phyloP scores from a whole-genome alignment of 2,797 vertebrate species.

The Pipistrellus kuhlii region DNA sequence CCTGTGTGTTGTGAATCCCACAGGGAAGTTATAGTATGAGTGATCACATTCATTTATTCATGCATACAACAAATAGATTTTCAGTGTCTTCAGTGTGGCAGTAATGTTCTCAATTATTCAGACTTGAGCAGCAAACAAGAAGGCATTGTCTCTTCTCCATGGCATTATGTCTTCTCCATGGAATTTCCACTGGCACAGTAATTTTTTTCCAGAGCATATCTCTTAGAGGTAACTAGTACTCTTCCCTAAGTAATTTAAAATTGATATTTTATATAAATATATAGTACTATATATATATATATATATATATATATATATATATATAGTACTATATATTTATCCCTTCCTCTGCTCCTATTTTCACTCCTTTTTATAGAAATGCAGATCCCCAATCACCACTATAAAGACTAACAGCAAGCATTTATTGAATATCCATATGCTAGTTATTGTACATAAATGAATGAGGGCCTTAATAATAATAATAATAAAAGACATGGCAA shows the following conservation, averaged over 20 bases:
- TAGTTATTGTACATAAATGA: slow-evolving; percentile 48
- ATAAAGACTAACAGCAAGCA: slow-evolving; percentile 5
- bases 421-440: neutral
- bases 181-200: neutral
- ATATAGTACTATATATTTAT: neutral
- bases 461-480: neutral
- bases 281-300: no score
- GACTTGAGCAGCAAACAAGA: neutral
- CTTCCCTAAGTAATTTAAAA: neutral
- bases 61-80: neutral
- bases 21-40: neutral
- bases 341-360: neutral
- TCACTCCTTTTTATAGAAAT: neutral
- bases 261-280: neutral
- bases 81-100: neutral
- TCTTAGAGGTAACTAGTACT: neutral
- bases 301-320: neutral
- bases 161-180: neutral
- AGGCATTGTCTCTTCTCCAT: neutral
- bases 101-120: neutral
- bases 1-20: neutral
- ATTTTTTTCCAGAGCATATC: neutral
- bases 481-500: neutral
- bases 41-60: neutral
- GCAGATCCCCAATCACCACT: neutral